These are phyloP conservation scores for Parnassius orleans DNA, from an alignment of 2,888 invertebrate species.

Conservation along the genomic window DNA sequence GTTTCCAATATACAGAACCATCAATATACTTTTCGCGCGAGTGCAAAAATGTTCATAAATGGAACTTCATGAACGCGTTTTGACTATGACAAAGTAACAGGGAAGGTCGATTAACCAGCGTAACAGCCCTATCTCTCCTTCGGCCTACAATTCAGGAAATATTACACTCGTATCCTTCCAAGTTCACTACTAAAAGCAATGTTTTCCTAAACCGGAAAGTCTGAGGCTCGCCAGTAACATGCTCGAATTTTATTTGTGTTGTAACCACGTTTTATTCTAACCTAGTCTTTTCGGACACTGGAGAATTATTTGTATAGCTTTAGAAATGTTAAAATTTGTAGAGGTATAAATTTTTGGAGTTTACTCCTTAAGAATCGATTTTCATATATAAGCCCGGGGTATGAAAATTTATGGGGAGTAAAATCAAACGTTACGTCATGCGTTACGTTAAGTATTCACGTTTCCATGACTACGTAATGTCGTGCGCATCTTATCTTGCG, in stretches of 20 bases:
- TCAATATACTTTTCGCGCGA: background rate
- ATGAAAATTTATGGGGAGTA: too few species aligned
- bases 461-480: too few species aligned
- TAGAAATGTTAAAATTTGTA: too few species aligned
- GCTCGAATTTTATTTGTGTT: conserved; percentile 11
- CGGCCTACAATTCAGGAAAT: conserved; percentile 19
- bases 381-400: too few species aligned
- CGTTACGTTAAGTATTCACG: too few species aligned
- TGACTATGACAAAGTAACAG: conserved; percentile 32
- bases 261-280: conserved; percentile 2
- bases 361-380: too few species aligned
- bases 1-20: background rate
- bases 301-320: too few species aligned
- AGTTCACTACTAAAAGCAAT: conserved; percentile 2
- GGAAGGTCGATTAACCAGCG: conserved; percentile 30
- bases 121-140: conserved; percentile 30
- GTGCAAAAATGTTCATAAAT: conserved; percentile 4
- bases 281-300: too few species aligned
- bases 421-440: too few species aligned
- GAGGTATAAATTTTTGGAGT: too few species aligned
- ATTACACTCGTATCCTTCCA: conserved; percentile 14
- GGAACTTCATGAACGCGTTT: conserved; percentile 17
- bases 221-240: conserved; percentile 1
- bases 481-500: too few species aligned
- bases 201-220: conserved; percentile 12